Conservation (phyloP, 1,140 invertebrate genomes). For the Metaphire vulgaris region DNA sequence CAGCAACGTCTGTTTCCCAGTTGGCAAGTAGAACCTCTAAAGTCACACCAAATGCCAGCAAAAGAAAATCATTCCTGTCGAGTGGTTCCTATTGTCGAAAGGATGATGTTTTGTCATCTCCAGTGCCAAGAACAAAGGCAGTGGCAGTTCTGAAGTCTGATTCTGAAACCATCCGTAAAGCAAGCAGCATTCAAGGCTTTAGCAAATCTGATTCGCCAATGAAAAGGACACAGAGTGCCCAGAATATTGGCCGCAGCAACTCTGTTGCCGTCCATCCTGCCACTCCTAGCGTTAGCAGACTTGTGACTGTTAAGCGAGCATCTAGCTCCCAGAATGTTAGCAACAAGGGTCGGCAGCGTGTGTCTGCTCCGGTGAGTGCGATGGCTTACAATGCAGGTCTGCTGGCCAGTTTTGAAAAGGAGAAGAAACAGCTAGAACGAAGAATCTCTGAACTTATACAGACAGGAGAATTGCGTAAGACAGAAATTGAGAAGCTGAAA, state of each 20-base stretch:
- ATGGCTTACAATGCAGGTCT: conserved; percentile 53
- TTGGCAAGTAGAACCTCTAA: not conserved
- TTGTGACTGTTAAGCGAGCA: conserved; percentile 40
- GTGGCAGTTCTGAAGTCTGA: too few species aligned
- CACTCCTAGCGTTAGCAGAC: not conserved
- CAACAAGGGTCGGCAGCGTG: conserved; percentile 35
- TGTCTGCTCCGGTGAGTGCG: conserved; percentile 47
- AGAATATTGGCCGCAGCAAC: conserved; percentile 32
- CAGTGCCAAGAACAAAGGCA: too few species aligned
- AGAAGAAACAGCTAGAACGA: conserved; percentile 47
- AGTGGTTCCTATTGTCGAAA: too few species aligned
- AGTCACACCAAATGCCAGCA: not conserved
- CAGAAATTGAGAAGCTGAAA: conserved; percentile 48
- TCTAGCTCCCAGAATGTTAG: conserved; percentile 48
- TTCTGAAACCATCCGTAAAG: not conserved
- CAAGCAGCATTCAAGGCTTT: conserved; percentile 6
- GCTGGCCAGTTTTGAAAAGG: conserved; percentile 51
- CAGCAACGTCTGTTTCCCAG: not conserved
- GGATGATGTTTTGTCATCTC: too few species aligned
- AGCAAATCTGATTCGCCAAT: conserved; percentile 15
- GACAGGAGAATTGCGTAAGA: conserved; percentile 47
- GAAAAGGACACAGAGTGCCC: conserved; percentile 25
- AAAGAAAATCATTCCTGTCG: not conserved
- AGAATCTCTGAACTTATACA: conserved; percentile 50
- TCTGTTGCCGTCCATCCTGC: conserved; percentile 8